These are phyloP conservation scores for Ctena decussata DNA, from an alignment of 2,888 invertebrate species.

Conservation along the genomic window DNA sequence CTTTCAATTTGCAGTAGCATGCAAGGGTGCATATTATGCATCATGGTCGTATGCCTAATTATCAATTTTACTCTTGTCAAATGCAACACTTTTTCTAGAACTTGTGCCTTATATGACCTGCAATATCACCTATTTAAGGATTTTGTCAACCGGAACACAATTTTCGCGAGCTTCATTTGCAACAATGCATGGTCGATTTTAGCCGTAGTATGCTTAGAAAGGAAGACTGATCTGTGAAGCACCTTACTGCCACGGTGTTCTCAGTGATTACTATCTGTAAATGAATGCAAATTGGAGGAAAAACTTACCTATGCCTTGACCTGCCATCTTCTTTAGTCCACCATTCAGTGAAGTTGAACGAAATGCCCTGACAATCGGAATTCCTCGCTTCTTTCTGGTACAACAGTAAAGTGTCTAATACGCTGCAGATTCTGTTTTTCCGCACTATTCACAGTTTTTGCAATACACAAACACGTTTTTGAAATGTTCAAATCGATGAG, in stretches of 20 bases:
- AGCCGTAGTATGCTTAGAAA: background rate
- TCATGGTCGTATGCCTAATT: too few species aligned
- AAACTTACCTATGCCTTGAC: slow-evolving; percentile 46
- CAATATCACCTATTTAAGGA: slow-evolving; percentile 5
- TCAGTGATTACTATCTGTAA: background rate
- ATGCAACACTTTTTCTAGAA: too few species aligned
- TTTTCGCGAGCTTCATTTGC: background rate
- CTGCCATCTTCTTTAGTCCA: slow-evolving; percentile 64
- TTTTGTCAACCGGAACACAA: slow-evolving; percentile 5
- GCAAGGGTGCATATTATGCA: background rate
- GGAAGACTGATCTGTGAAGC: background rate
- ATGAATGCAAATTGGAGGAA: background rate
- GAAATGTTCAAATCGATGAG: slow-evolving; percentile 5
- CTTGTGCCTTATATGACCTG: too few species aligned
- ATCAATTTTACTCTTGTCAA: too few species aligned
- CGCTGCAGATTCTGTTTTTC: too few species aligned
- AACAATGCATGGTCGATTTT: background rate
- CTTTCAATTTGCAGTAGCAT: too few species aligned
- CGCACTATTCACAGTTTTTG: too few species aligned
- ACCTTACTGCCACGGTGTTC: background rate
- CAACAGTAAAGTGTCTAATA: background rate
- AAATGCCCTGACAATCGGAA: slow-evolving; percentile 64
- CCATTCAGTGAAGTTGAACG: slow-evolving; percentile 63
- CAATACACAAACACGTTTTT: background rate
- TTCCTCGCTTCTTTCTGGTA: slow-evolving; percentile 19